Base-by-base conservation (phyloP, 2,113 vertebrate species). In the Crotophaga sulcirostris region DNA sequence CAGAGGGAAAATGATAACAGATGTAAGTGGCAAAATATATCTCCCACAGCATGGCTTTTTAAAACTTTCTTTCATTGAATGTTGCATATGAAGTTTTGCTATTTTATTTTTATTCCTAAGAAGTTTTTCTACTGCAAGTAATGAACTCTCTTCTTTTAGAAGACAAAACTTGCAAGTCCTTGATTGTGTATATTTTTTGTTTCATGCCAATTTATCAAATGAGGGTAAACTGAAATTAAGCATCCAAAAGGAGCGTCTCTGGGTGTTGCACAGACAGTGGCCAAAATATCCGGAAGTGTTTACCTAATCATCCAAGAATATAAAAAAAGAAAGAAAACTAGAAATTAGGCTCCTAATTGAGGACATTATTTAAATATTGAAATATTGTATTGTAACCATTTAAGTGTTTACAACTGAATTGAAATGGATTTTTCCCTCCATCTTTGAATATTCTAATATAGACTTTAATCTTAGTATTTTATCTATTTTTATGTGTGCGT, bases 1-100 rank as follows among this genome's bases (percentile, higher is more conserved):
- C 97, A 98, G 99, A 91, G 99, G 99, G 42, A 99, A 99, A 98
- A 99, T 99, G 99, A 99, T 99, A 98, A 99, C 99, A 58, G 99
- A 99, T 93, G 99, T 99, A 98, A 99, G 99, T 98, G 70, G 70
- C 86, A 84, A 83, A 94, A 45, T 74, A 2, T 56, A 54, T 84
- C 60, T 93, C 38, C 73, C 44, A 29, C 29, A 47, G 42, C 55
- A 58, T 31, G 42, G 24, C 15, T 66, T 68, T 90, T 59, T 55
- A 64, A 94, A 83, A 36, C 38, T 85, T 72, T 40, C 10, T 69
- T 58, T 91, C 29, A 56, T 1, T 69, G 47, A 77, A 31, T 72
- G 28, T 67, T 2, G 0, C 84, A 4, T 21, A 31, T 31, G 25
- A 69, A 77, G 7, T 72, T n/a, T 8, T 60, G 13, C 58, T 60